These are phyloP conservation scores for Montifringilla adamsi DNA, from an alignment of 2,113 vertebrate genomes.

Conservation along the genomic window DNA sequence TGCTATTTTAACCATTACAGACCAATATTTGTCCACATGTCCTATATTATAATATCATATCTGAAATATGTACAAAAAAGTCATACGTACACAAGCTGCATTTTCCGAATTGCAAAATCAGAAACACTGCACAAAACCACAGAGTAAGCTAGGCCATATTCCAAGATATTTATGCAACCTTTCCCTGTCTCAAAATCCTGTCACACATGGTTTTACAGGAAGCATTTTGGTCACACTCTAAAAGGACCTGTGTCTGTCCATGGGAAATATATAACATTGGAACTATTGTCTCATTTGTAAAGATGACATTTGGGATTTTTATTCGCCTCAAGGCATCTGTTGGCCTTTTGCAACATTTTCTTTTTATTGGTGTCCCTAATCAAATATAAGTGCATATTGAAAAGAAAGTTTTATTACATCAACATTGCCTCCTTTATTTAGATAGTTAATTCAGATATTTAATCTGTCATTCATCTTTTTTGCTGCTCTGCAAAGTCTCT, in stretches of 20 bases:
- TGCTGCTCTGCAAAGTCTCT: background rate
- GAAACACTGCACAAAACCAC: background rate
- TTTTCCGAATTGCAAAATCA: background rate
- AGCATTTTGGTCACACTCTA: background rate
- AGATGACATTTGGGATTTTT: slow-evolving; percentile 29
- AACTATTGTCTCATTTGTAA: background rate
- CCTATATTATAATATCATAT: background rate
- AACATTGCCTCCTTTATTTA: background rate
- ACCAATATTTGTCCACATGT: background rate
- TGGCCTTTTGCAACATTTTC: slow-evolving; percentile 35
- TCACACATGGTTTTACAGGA: background rate
- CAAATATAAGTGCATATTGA: background rate
- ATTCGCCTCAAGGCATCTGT: slow-evolving; percentile 19
- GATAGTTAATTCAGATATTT: slow-evolving; percentile 22
- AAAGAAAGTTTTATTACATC: slow-evolving; percentile 8
- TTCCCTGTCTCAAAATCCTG: background rate
- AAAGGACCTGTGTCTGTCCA: background rate
- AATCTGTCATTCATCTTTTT: background rate
- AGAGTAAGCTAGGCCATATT: background rate
- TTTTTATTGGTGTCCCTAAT: slow-evolving; percentile 33
- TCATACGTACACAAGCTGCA: background rate
- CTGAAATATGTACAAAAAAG: background rate
- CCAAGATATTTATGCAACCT: background rate
- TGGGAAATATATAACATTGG: background rate
- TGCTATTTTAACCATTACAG: background rate